Conservation (phyloP, 2,797 vertebrate genomes). For the Typhlichthys eigenmanni region DNA sequence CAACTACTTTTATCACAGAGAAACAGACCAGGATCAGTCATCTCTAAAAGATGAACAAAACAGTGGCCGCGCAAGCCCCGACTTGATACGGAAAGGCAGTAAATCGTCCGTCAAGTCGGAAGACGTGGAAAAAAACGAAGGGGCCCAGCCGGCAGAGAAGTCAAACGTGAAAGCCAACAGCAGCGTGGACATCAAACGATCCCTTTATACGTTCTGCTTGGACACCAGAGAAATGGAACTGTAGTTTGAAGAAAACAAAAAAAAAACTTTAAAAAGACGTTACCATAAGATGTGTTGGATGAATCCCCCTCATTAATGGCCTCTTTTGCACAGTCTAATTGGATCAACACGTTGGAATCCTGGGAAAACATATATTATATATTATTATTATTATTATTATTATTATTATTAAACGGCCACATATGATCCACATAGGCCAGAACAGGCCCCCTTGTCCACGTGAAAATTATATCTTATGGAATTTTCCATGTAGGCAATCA, state of each 20-base stretch:
- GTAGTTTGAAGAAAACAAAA: constrained; percentile 54
- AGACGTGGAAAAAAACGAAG: constrained; percentile 79
- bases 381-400: no score
- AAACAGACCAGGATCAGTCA: constrained; percentile 91
- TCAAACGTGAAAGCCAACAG: constrained; percentile 87
- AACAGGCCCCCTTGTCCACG: neutral
- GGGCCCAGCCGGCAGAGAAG: constrained; percentile 76
- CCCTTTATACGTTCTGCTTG: constrained; percentile 93
- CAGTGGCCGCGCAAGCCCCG: constrained; percentile 68
- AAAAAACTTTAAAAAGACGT: no score
- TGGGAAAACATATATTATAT: constrained; percentile 24
- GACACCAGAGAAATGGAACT: constrained; percentile 92
- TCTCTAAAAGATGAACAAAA: constrained; percentile 84
- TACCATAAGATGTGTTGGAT: constrained; percentile 33
- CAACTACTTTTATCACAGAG: constrained; percentile 97
- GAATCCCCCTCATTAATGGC: constrained; percentile 27
- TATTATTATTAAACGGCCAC: no score
- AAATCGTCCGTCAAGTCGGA: constrained; percentile 80
- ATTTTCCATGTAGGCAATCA: no score
- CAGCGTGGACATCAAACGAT: constrained; percentile 86
- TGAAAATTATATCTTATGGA: neutral
- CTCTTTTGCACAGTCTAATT: constrained; percentile 43
- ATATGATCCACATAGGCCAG: no score
- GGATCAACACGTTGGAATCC: constrained; percentile 55
- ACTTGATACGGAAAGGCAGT: constrained; percentile 77